Evolutionary conservation across 2,113 vertebrate species (phyloP), one percentile per base, ranked within the genome.

Genomic region (Calypte anna): DNA sequence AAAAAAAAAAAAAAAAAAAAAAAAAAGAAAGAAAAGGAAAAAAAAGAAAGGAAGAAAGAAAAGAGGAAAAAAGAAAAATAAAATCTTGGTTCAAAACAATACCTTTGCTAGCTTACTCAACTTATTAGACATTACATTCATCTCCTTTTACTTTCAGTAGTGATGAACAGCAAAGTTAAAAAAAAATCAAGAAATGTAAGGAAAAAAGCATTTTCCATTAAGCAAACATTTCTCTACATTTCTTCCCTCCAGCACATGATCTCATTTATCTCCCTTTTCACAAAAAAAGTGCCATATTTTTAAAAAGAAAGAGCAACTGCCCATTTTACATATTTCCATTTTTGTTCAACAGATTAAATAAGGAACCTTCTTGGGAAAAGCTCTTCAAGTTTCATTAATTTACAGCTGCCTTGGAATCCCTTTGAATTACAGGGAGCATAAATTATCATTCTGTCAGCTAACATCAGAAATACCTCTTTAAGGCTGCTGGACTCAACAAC

Each of bases 341-440:
- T 96, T 96, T 64, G 76, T 84, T 96, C 78, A 92, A 91, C 84
- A 77, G 94, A 95, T 97, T 97, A 86, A 96, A 96, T 94, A 91
- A 97, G 82, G 91, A 91, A 66, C 69, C 33, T 86, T 87, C 86
- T 88, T 67, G 68, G 15, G 82, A 57, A 96, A 97, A 96, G 62
- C 83, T 96, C 77, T 96, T 97, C 86, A 46, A 88, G 90, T 97
- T 98, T 97, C 92, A 96, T 98, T 97, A 97, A 97, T 96, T 97
- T 98, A 97, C 96, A 92, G 94, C 89, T 96, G 91, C 94, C 85
- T 83, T 91, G 94, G 95, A 98, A 98, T 98, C 93, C 76, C 94
- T 97, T 96, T 98, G 96, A 98, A 96, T 98, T 97, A 96, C 83
- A 94, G 91, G 5, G 2, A 92, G 80, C 93, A 96, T 97, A 98